phyloP scores from a whole-genome alignment of 2,888 invertebrate species.

The Iselma pallidipennis region DNA sequence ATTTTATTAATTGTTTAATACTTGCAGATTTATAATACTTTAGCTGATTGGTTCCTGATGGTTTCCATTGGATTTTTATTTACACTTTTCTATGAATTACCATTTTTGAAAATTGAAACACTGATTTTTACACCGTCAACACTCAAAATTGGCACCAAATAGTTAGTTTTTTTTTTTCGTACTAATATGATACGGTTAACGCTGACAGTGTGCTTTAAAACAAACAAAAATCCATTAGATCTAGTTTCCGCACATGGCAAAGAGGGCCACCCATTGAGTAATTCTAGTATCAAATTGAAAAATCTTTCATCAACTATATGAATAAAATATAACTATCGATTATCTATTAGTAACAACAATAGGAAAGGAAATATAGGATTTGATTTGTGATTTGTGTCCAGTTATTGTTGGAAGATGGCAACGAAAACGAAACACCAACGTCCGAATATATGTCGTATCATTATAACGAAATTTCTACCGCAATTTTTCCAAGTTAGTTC shows the following conservation, averaged over 20 bases:
- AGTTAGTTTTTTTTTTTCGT: too few relatives aligned
- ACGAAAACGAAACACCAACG: too few relatives aligned
- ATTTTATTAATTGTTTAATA: conserved; percentile 8
- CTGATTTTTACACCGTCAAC: too few relatives aligned
- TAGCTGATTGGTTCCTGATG: conserved; percentile 43
- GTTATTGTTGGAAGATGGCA: neutral
- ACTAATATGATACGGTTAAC: conserved; percentile 33
- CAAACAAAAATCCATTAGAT: conserved; percentile 43
- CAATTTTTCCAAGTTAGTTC: conserved; percentile 44
- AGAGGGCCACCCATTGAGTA: conserved; percentile 20
- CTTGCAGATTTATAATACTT: conserved; percentile 41
- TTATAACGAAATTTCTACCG: conserved; percentile 7
- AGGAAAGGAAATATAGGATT: neutral
- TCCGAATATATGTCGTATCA: neutral
- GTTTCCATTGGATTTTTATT: conserved; percentile 41
- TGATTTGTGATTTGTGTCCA: neutral
- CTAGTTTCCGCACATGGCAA: conserved; percentile 7
- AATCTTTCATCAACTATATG: conserved; percentile 1
- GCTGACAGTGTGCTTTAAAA: conserved; percentile 31
- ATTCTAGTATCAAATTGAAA: conserved; percentile 13
- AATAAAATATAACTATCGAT: conserved; percentile 13
- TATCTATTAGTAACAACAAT: neutral
- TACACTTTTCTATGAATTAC: conserved; percentile 48
- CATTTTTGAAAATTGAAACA: conserved; percentile 36
- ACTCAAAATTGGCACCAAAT: too few relatives aligned